These are phyloP conservation scores for Diabrotica undecimpunctata DNA, from an alignment of 1,140 invertebrate genomes.

Conservation along the genomic window DNA sequence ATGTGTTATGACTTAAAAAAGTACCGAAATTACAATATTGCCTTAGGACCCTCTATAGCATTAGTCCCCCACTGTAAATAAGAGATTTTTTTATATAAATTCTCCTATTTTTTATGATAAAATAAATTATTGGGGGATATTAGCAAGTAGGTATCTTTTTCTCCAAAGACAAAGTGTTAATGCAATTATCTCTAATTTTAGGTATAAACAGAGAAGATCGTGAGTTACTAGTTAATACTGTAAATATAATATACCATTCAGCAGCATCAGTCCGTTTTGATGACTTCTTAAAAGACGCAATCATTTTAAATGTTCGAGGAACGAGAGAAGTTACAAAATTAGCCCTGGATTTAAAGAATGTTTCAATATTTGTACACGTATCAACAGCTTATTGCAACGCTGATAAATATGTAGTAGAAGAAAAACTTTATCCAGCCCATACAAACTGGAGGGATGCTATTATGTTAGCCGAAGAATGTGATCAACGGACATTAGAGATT, in stretches of 20 bases:
- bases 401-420: conserved; percentile 64
- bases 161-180: no score
- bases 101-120: no score
- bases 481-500: conserved; percentile 62
- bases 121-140: no score
- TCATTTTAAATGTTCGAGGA: neutral
- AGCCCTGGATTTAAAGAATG: neutral
- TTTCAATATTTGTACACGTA: conserved; percentile 44
- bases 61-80: no score
- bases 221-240: neutral
- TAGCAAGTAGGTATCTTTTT: no score
- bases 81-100: no score
- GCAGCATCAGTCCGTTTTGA: neutral
- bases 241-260: neutral
- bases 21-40: no score
- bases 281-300: neutral
- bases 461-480: conserved; percentile 75
- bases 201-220: neutral
- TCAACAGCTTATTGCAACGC: conserved; percentile 81
- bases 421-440: conserved; percentile 78
- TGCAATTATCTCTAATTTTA: no score
- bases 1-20: no score
- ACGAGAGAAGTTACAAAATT: neutral
- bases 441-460: conserved; percentile 82
- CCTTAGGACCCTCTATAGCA: no score